Base-by-base conservation (phyloP, 2,888 invertebrate species). In the Drosophila flavopinicola region DNA sequence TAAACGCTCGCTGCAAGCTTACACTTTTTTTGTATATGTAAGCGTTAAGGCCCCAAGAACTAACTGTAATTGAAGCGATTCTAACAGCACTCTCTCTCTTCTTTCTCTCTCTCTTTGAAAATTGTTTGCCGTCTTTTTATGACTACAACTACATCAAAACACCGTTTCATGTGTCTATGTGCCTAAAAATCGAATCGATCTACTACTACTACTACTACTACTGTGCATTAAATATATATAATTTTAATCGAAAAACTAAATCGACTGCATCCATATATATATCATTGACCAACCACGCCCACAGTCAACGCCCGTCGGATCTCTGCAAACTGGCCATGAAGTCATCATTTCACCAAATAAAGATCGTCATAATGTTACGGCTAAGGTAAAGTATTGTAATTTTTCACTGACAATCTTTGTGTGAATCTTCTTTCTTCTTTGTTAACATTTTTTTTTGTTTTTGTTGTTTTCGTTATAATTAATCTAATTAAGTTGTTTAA, bases 221-320 rank as follows among this genome's bases (percentile, higher is more conserved):
- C 20, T 32, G 41, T 57, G 27, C 24, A 44, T 38, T 56, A 51
- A 58, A 30, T 32, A 41, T 29, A 56, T 37, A 64, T 48, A 63
- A 56, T 37, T 52, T 60, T n/a, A 38, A 64, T 59, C 64, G 44
- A 59, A 48, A 20, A 63, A 54, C 56, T 52, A 44, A 47, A 67
- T 61, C 61, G 52, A 67, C 52, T 54, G 74, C 68, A 76, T 68
- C 59, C 67, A 54, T 48, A 59, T 33, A 47, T 49, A 53, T 51
- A 71, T 66, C 53, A 69, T 66, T 68, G 59, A 74, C 41, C 38
- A 60, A 71, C 54, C 56, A 66, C 58, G 72, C 47, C 63, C 52
- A 78, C 94, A 97, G 97, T 97, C 97, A 78, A 97, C 97, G 73
- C 97, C 97, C 66, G 96, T 97, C 90, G 97, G 97, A 89, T 97